phyloP scores from a whole-genome alignment of 2,113 vertebrate species.

The Nyctereutes procyonoides region DNA sequence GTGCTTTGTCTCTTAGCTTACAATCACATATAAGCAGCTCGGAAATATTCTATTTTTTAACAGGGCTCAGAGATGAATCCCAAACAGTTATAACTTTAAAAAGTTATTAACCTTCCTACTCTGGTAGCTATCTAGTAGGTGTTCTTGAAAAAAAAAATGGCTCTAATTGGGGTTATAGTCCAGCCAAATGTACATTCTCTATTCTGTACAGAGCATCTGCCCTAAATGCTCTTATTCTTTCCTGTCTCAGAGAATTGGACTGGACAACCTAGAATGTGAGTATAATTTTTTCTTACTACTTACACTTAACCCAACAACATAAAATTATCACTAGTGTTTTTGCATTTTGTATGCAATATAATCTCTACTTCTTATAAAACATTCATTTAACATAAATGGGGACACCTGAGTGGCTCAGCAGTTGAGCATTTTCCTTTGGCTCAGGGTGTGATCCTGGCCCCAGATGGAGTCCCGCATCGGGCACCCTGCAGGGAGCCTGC shows the following conservation, averaged over 20 bases:
- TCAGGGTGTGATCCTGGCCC: too few relatives aligned
- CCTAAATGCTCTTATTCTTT: not conserved
- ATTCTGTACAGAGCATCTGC: not conserved
- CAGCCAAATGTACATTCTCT: not conserved
- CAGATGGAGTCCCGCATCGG: too few relatives aligned
- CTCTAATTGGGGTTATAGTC: not conserved
- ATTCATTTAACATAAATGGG: not conserved
- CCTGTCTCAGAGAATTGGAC: not conserved
- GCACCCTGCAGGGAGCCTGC: too few relatives aligned
- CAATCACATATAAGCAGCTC: not conserved
- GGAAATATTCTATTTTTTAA: conserved; percentile 14
- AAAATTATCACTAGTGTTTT: not conserved
- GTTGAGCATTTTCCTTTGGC: too few relatives aligned
- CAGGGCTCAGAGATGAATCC: not conserved
- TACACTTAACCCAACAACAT: not conserved
- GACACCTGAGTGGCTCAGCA: too few relatives aligned
- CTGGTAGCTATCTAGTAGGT: not conserved
- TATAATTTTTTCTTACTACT: not conserved
- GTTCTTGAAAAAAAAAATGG: not conserved
- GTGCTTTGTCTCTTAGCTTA: not conserved
- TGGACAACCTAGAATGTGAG: not conserved
- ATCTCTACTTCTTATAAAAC: not conserved
- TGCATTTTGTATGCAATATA: not conserved
- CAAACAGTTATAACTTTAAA: not conserved
- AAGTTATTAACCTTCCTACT: not conserved